Percentiles rank a stretch among this genome's conserved stretches.
phyloP scores from a whole-genome alignment of 2,113 vertebrate species.

The Hypomesus transpacificus region DNA sequence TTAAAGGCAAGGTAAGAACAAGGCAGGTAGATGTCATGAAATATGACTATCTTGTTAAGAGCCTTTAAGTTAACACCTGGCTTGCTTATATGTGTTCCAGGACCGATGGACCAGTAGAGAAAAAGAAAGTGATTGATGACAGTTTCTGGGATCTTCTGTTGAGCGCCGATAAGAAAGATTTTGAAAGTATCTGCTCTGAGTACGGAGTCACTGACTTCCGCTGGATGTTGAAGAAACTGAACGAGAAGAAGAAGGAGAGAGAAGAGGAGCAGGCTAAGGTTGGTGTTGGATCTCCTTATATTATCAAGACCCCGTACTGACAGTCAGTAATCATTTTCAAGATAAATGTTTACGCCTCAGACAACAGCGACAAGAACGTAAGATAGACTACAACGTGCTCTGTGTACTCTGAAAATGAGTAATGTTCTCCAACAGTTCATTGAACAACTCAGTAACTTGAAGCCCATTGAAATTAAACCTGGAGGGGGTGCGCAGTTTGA shows the following conservation, averaged over 20 bases:
- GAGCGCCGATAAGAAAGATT: constrained; percentile 80
- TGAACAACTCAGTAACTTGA: constrained; percentile 69
- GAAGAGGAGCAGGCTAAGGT: constrained; percentile 76
- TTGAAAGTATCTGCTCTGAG: constrained; percentile 79
- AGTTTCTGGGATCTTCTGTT: constrained; percentile 82
- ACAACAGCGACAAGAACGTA: background rate
- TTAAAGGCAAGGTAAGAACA: constrained; percentile 36
- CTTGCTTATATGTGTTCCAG: constrained; percentile 34
- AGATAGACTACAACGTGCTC: background rate
- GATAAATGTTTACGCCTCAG: background rate
- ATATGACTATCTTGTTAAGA: background rate
- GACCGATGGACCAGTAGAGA: constrained; percentile 27
- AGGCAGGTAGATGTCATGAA: background rate
- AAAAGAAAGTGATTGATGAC: constrained; percentile 66
- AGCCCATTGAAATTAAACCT: constrained; percentile 72
- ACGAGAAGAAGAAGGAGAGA: constrained; percentile 70
- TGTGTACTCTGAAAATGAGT: background rate
- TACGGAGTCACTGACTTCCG: constrained; percentile 83
- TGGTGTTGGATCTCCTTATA: constrained; percentile 9
- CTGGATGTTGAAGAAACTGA: constrained; percentile 82
- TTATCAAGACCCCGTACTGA: background rate
- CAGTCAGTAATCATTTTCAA: background rate
- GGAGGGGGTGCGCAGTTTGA: constrained; percentile 73
- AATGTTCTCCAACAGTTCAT: constrained; percentile 66
- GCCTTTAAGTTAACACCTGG: background rate